Evolutionary conservation across 2,888 invertebrate species (phyloP), one percentile per base, ranked within the genome.

Genomic region (Limenitis arthemis): DNA sequence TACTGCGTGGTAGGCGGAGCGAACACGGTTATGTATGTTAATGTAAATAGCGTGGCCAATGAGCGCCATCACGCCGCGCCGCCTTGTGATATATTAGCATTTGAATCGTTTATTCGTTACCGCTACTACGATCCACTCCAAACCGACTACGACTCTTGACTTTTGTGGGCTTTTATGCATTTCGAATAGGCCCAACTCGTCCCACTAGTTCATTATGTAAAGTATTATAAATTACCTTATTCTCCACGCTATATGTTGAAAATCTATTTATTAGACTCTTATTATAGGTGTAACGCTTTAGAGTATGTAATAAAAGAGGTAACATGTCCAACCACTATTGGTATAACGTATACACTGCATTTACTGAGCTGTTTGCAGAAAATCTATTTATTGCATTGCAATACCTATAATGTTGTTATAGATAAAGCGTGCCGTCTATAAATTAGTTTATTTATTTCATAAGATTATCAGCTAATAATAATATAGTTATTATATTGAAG

Each of bases 41-140:
- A 85, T 86, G 77, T 75, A 77, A 79, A 79, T 72, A 77, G 66
- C 75, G 68, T 73, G 68, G 73, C 85, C 85, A 86, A 86, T 86
- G 76, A 78, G 77, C 70, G 72, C 58, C 79, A 74, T 78, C 78
- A 78, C 72, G 73, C 67, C 70, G 68, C 72, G 62, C 82, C 78
- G 80, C 78, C 77, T 74, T 68, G 85, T 85, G 84, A 86, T 84
- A 85, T 85, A 86, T 86, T 86, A 84, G 78, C 82, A 83, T 85
- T 85, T 79, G 79, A 82, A 84, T 77, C 79, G 81, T 72, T 81
- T 79, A 80, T 81, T 80, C 80, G 79, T 76, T 60, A 60, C 63
- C 66, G 67, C 67, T 67, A 66, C 61, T 61, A 63, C 64, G 62
- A 65, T 63, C 70, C 68, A 63, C 68, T 66, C 65, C 51, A 62